Evolutionary conservation across 2,888 invertebrate species (phyloP).

Genomic region (Leucoma salicis): DNA sequence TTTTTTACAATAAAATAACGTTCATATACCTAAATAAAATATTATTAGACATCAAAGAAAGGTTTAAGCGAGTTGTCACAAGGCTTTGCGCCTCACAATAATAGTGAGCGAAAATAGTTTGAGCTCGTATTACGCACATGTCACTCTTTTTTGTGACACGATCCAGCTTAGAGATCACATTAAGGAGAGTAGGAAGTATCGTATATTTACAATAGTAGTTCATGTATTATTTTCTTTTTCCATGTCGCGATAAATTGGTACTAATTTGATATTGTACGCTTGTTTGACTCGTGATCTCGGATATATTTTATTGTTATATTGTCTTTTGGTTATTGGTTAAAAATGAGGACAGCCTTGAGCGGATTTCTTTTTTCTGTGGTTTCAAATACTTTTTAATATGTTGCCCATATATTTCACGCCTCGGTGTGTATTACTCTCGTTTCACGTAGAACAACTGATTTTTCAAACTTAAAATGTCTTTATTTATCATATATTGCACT

Average conservation of each 20-base stretch:
- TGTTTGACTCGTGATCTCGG: background rate
- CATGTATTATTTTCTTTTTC: background rate
- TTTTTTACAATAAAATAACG: background rate
- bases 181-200: background rate
- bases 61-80: background rate
- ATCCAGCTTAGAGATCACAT: constrained; percentile 1
- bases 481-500: too few relatives aligned
- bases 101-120: constrained; percentile 30
- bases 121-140: constrained; percentile 28
- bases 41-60: constrained; percentile 1
- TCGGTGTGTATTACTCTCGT: too few relatives aligned
- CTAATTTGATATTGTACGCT: background rate
- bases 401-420: too few relatives aligned
- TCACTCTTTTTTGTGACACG: constrained; percentile 19
- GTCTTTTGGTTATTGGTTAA: too few relatives aligned
- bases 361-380: too few relatives aligned
- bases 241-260: background rate
- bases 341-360: too few relatives aligned
- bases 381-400: too few relatives aligned
- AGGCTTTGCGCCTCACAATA: background rate
- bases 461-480: too few relatives aligned
- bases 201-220: background rate
- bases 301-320: background rate
- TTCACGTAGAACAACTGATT: too few relatives aligned
- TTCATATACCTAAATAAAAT: background rate